Percentiles rank a stretch among this genome's conserved stretches.
phyloP scores from a whole-genome alignment of 2,113 vertebrate species.

The Trogon surrucura region DNA sequence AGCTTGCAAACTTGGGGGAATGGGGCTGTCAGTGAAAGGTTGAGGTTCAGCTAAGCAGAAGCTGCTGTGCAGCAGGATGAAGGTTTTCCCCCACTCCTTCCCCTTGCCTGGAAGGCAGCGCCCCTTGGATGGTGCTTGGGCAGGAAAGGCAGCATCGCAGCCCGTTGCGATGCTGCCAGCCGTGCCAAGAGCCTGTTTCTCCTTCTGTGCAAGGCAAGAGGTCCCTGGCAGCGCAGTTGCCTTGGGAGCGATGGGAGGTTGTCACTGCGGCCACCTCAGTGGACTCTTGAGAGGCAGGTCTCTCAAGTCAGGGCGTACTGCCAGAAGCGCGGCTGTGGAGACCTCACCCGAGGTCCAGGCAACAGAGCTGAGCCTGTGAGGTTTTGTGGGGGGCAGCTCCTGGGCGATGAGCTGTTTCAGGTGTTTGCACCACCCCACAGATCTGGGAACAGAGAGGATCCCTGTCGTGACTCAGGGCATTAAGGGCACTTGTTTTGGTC shows the following conservation, averaged over 20 bases:
- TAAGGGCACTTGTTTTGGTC: neutral
- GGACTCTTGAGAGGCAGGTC: neutral
- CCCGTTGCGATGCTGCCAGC: neutral
- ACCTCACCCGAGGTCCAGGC: neutral
- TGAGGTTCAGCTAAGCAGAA: neutral
- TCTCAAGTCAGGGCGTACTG: accelerated
- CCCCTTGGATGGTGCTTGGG: neutral
- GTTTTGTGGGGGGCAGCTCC: neutral
- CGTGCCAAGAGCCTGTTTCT: neutral
- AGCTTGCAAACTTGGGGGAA: neutral
- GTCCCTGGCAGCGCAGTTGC: neutral
- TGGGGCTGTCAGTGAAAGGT: neutral
- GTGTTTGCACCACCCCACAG: neutral
- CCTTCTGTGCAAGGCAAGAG: accelerated
- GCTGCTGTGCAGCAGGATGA: neutral
- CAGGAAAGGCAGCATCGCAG: neutral
- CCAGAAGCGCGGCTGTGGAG: neutral
- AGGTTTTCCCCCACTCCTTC: neutral
- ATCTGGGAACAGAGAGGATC: neutral
- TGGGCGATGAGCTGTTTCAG: neutral
- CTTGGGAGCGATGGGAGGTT: neutral
- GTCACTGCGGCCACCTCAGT: accelerated
- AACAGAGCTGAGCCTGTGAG: neutral
- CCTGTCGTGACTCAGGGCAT: accelerated
- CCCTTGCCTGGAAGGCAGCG: neutral